Percentiles rank a stretch among this genome's conserved stretches.
These are phyloP conservation scores for Allobates femoralis DNA, from an alignment of 2,797 vertebrate genomes.

Conservation along the genomic window DNA sequence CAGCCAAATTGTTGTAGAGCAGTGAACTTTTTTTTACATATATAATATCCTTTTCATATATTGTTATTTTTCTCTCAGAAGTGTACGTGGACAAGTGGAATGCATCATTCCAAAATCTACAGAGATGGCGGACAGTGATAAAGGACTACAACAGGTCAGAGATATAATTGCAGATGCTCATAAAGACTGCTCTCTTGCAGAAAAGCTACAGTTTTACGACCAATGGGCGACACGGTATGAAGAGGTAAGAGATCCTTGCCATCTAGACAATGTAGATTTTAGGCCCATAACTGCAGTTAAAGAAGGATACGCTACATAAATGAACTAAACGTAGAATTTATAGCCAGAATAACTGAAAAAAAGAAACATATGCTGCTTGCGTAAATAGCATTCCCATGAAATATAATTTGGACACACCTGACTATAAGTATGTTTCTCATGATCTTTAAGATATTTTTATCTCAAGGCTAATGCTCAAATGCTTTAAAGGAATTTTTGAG, in stretches of 20 bases:
- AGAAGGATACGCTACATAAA: not conserved
- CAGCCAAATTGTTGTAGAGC: too few relatives aligned
- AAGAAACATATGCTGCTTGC: too few relatives aligned
- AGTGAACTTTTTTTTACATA: too few relatives aligned
- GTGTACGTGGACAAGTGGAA: too few relatives aligned
- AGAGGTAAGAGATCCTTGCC: constrained; percentile 74
- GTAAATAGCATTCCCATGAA: too few relatives aligned
- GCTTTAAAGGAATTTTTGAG: too few relatives aligned
- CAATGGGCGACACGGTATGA: constrained; percentile 85
- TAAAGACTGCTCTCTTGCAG: constrained; percentile 59
- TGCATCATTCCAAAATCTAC: not conserved
- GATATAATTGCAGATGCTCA: constrained; percentile 75
- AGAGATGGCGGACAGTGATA: constrained; percentile 68
- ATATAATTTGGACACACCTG: too few relatives aligned
- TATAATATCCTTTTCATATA: not conserved
- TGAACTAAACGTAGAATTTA: too few relatives aligned
- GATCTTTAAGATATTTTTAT: too few relatives aligned
- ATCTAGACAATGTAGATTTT: not conserved
- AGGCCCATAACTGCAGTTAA: not conserved
- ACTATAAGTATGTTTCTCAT: too few relatives aligned
- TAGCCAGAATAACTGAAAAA: too few relatives aligned
- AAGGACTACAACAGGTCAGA: constrained; percentile 73
- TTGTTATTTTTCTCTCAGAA: not conserved
- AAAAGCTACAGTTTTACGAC: constrained; percentile 81
- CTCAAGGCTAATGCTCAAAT: too few relatives aligned